Conservation (phyloP, 2,888 invertebrate genomes). For the Hemicrepidius hirtus region DNA sequence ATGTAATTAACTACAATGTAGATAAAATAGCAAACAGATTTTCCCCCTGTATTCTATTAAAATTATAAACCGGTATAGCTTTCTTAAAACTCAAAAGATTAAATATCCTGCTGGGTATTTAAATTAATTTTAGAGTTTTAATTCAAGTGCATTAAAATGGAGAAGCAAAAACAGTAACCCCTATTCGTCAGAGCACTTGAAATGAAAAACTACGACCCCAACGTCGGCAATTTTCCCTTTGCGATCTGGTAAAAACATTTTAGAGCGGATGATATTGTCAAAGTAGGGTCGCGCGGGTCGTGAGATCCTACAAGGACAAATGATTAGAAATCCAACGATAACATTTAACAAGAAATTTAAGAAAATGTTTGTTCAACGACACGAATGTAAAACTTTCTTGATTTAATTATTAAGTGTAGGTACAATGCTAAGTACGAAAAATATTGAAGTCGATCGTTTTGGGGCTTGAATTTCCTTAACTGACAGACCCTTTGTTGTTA, state of each 20-base stretch:
- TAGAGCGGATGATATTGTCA: slow-evolving; percentile 26
- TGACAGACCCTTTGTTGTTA: slow-evolving; percentile 22
- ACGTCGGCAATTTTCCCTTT: slow-evolving; percentile 15
- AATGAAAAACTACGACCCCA: slow-evolving; percentile 10
- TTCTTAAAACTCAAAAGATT: background rate
- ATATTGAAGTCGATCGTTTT: slow-evolving; percentile 16
- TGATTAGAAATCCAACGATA: slow-evolving; percentile 9
- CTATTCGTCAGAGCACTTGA: slow-evolving; percentile 7
- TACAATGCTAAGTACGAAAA: background rate
- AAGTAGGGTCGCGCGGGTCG: slow-evolving; percentile 3
- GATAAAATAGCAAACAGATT: too few relatives aligned
- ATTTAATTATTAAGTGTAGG: too few relatives aligned
- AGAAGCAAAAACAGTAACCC: slow-evolving; percentile 1
- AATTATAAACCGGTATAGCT: too few relatives aligned
- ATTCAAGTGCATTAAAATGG: slow-evolving; percentile 3
- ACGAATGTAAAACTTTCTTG: too few relatives aligned
- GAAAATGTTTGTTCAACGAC: too few relatives aligned
- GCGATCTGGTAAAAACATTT: slow-evolving; percentile 26
- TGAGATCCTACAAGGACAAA: slow-evolving; percentile 18
- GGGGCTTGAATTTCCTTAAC: background rate
- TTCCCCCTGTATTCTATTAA: too few relatives aligned
- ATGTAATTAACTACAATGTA: too few relatives aligned
- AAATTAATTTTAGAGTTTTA: background rate
- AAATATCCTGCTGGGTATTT: background rate
- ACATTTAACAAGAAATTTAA: background rate